Percentiles rank a stretch among this genome's conserved stretches.
These are phyloP conservation scores for Pteria penguin DNA, from an alignment of 2,888 invertebrate species.

Conservation along the genomic window DNA sequence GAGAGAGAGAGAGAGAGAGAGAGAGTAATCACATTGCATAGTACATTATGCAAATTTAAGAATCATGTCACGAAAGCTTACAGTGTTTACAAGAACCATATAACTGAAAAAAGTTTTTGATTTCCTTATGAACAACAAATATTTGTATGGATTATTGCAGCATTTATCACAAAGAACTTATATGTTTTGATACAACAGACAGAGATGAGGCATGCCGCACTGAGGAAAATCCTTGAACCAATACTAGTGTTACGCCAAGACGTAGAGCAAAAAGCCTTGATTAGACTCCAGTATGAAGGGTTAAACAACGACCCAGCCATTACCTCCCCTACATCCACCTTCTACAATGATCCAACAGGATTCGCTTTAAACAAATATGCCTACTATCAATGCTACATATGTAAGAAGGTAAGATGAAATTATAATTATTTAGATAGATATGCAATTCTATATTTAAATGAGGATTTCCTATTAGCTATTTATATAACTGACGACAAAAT, in stretches of 20 bases:
- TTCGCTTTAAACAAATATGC: neutral
- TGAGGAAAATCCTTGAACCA: neutral
- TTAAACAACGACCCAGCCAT: neutral
- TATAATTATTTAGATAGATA: too few relatives aligned
- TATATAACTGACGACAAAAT: too few relatives aligned
- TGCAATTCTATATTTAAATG: too few relatives aligned
- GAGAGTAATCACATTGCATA: too few relatives aligned
- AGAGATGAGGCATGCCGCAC: neutral
- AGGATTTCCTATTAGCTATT: too few relatives aligned
- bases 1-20: too few relatives aligned
- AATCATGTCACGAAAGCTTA: too few relatives aligned
- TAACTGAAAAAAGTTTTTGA: too few relatives aligned
- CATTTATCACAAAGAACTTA: neutral
- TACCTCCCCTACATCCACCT: neutral
- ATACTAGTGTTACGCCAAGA: neutral
- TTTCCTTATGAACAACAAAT: too few relatives aligned
- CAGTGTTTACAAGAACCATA: too few relatives aligned
- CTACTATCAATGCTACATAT: neutral
- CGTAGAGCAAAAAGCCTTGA: neutral
- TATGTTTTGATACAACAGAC: neutral
- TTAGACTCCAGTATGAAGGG: neutral
- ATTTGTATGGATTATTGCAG: too few relatives aligned
- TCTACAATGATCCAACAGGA: neutral
- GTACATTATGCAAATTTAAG: too few relatives aligned
- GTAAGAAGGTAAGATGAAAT: slow-evolving; percentile 3